A percentile compares a stretch with the other conserved stretches of the same genome.
Conservation (phyloP, 2,797 vertebrate species). For the Melanogrammus aeglefinus region DNA sequence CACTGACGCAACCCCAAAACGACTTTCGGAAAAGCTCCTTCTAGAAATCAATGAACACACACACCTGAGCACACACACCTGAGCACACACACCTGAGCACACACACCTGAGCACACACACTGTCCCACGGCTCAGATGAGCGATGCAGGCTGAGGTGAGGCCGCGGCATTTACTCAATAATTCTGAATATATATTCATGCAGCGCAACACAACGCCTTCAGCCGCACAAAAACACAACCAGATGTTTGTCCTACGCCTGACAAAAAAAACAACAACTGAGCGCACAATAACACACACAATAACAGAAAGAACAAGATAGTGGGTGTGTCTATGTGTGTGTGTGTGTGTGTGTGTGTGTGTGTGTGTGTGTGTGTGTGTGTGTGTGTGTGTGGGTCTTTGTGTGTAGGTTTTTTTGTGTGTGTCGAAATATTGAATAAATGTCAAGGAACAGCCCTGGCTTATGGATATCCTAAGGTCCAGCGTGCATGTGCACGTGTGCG, state of each 20-base stretch:
- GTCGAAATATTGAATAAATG: slow-evolving; percentile 36
- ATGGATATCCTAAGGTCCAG: slow-evolving; percentile 10
- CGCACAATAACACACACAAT: not conserved
- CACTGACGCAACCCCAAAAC: not conserved
- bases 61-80: not conserved
- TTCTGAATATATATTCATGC: slow-evolving; percentile 30
- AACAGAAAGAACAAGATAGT: not conserved
- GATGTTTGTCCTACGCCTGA: slow-evolving; percentile 11
- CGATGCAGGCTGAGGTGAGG: slow-evolving; percentile 21
- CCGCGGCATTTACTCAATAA: slow-evolving; percentile 40
- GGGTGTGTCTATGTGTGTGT: too few relatives aligned
- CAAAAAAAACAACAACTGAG: not conserved
- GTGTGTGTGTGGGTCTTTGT: too few relatives aligned
- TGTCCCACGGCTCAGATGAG: too few relatives aligned
- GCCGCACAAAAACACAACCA: slow-evolving; percentile 18
- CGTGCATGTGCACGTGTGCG: not conserved
- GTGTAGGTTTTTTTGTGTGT: slow-evolving; percentile 3
- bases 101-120: too few relatives aligned
- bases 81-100: not conserved
- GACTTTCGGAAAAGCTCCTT: not conserved
- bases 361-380: slow-evolving; percentile 17
- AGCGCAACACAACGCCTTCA: slow-evolving; percentile 7
- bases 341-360: not conserved
- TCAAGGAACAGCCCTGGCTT: slow-evolving; percentile 27
- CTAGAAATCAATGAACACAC: not conserved